Evolutionary conservation across 2,797 vertebrate species (phyloP), one percentile per base, ranked within the genome.

Genomic region (Pangasius krempfi): DNA sequence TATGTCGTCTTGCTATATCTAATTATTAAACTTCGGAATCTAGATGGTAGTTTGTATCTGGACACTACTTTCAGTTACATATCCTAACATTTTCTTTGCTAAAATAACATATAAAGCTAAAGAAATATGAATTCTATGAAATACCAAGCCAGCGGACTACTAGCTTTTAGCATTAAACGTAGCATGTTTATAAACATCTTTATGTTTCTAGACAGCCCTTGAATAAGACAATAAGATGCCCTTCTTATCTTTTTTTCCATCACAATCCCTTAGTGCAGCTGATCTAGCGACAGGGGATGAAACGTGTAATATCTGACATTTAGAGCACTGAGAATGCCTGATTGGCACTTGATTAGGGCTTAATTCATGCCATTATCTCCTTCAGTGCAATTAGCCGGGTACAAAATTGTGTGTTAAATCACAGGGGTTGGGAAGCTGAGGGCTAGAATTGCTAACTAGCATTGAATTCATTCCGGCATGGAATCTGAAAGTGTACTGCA

Each of bases 311-410:
- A 96, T 97, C 96, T 98, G 97, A 97, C 95, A 97, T 96, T 97
- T 95, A 95, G 94, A 92, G 95, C 95, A 93, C 93, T 91, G 93
- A 96, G 93, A 94, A 96, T 96, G 94, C 95, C 96, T 97, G 97
- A 98, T 97, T 98, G 98, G 97, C 98, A 98, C 96, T 96, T 99
- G 98, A 99, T 99, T 98, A 98, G 95, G 94, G 95, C 96, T 96
- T 97, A 96, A 97, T 98, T 97, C 95, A 93, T 97, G 96, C 97
- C 96, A 98, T 98, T 98, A 98, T 97, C 97, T 97, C 96, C 96
- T 96, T 96, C 94, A 97, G 96, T 96, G 94, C 97, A 98, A 98
- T 97, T 97, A 97, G 96, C 96, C 96, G 96, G 94, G 95, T 96
- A 96, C 97, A 97, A 98, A 98, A 97, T 97, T 96, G 95, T 96